Conservation (phyloP, 2,888 invertebrate species). For the Macrophya annulata region DNA sequence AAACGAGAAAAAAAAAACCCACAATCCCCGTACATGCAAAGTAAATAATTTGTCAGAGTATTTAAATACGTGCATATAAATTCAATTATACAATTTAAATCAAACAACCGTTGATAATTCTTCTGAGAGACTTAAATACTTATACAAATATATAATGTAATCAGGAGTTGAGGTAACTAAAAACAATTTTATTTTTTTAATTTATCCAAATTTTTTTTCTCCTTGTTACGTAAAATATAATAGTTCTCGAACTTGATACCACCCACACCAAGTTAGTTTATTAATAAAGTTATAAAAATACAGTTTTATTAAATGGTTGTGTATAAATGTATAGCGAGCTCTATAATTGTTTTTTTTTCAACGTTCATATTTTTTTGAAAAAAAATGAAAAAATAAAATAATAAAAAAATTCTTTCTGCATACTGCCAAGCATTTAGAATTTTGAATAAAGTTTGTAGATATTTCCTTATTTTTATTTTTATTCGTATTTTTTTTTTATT, state of each 20-base stretch:
- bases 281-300: neutral
- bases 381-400: neutral
- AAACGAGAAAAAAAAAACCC: neutral
- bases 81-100: neutral
- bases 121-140: neutral
- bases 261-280: conserved; percentile 33
- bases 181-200: conserved; percentile 7
- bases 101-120: neutral
- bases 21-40: neutral
- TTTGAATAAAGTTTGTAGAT: neutral
- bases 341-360: neutral
- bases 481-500: no score
- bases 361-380: neutral
- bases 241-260: neutral
- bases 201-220: neutral
- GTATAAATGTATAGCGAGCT: neutral
- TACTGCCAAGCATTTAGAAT: neutral
- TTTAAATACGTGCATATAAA: neutral
- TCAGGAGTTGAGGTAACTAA: neutral
- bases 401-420: neutral
- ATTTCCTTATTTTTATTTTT: neutral
- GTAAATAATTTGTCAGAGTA: neutral
- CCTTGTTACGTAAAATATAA: neutral
- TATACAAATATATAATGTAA: neutral
- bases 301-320: conserved; percentile 1